phyloP scores from a whole-genome alignment of 2,113 vertebrate genomes.

The Genyomyrus donnyi region DNA sequence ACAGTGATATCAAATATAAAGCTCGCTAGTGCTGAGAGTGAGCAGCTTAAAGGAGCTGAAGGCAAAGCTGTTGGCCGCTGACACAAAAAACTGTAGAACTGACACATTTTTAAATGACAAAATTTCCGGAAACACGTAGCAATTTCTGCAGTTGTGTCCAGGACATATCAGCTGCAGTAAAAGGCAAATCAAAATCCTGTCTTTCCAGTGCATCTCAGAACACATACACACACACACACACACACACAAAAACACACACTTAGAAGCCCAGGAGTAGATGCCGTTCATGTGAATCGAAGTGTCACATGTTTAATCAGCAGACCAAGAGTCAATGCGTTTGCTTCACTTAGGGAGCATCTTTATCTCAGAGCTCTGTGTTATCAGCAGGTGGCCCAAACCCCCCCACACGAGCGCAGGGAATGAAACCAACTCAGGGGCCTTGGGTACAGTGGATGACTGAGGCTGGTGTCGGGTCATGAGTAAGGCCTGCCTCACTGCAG shows the following conservation, averaged over 20 bases:
- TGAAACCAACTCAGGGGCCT: not conserved
- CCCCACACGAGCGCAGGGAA: not conserved
- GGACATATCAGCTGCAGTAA: not conserved
- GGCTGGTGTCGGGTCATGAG: not conserved
- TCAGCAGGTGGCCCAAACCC: not conserved
- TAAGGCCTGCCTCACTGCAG: not conserved
- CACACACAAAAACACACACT: not conserved
- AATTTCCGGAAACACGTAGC: not conserved
- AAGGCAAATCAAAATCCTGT: not conserved
- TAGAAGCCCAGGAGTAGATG: not conserved
- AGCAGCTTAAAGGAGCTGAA: not conserved
- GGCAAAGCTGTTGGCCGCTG: not conserved
- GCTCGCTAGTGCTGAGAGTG: not conserved
- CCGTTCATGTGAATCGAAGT: not conserved
- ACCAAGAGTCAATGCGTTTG: not conserved
- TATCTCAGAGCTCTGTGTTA: not conserved
- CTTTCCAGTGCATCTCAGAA: not conserved
- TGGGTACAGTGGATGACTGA: no score
- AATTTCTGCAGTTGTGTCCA: not conserved
- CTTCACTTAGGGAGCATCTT: not conserved
- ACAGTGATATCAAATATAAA: constrained; percentile 25
- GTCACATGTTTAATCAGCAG: not conserved
- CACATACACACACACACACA: not conserved
- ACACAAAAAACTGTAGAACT: not conserved
- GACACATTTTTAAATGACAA: not conserved